Percentiles rank a stretch among this genome's conserved stretches.
Conservation (phyloP, 2,113 vertebrate species). For the Mugil cephalus region DNA sequence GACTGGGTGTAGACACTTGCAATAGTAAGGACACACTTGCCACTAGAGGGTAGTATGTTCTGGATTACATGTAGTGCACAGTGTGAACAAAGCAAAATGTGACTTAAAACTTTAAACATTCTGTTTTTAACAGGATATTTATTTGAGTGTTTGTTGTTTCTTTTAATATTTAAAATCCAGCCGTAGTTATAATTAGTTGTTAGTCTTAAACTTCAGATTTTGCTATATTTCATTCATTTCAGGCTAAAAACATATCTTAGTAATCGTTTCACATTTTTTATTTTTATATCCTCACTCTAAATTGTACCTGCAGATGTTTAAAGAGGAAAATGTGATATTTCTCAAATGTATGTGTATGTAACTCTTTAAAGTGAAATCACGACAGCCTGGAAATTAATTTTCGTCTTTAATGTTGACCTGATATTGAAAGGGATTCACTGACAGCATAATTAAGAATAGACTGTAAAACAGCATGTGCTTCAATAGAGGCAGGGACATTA, state of each 20-base stretch:
- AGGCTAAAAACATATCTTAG: not conserved
- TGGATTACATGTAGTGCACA: slow-evolving; percentile 50
- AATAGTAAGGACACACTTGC: slow-evolving; percentile 34
- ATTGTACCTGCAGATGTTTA: slow-evolving; percentile 30
- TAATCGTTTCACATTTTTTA: slow-evolving; percentile 24
- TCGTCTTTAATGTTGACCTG: slow-evolving; percentile 50
- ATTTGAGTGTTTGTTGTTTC: not conserved
- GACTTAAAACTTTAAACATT: slow-evolving; percentile 22
- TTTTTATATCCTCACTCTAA: slow-evolving; percentile 5
- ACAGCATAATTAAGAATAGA: slow-evolving; percentile 75
- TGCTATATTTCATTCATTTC: not conserved
- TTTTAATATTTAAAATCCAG: slow-evolving; percentile 10
- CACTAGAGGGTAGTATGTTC: slow-evolving; percentile 84
- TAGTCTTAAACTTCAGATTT: not conserved
- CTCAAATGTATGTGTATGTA: slow-evolving; percentile 13
- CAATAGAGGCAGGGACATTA: slow-evolving; percentile 73
- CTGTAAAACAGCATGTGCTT: slow-evolving; percentile 67
- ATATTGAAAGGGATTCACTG: slow-evolving; percentile 64
- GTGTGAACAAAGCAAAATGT: slow-evolving; percentile 24
- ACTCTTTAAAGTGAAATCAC: slow-evolving; percentile 51
- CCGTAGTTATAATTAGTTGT: not conserved
- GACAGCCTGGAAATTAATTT: slow-evolving; percentile 62
- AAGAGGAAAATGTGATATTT: slow-evolving; percentile 23
- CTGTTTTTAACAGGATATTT: not conserved
- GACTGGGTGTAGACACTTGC: not conserved